Conservation (phyloP, 2,888 invertebrate genomes). For the Sericinus montela region DNA sequence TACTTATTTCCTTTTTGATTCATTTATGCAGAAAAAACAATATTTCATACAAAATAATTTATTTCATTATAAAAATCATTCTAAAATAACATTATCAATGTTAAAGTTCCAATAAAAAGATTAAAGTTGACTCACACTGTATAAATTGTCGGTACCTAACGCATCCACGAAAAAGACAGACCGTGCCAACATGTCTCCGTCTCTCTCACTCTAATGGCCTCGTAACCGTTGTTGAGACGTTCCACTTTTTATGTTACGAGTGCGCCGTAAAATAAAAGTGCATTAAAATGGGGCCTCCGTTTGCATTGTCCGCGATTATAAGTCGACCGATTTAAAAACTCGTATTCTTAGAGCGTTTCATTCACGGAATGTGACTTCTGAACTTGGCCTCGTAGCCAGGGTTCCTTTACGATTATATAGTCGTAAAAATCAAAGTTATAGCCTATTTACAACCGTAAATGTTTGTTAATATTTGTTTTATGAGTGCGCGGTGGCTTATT, state of each 20-base stretch:
- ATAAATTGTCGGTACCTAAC: conserved; percentile 2
- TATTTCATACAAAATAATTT: not conserved
- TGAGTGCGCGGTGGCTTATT: conserved; percentile 73
- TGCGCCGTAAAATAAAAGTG: conserved; percentile 76
- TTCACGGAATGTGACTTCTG: conserved; percentile 33
- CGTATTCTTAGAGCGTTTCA: conserved; percentile 20
- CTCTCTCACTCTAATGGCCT: conserved; percentile 45
- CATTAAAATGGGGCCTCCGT: conserved; percentile 70
- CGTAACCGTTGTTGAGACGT: conserved; percentile 73
- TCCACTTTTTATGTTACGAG: conserved; percentile 75
- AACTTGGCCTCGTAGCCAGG: conserved; percentile 55
- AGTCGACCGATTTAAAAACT: conserved; percentile 47
- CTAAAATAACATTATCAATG: too few species aligned
- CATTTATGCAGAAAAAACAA: too few species aligned
- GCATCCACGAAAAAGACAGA: conserved; percentile 33
- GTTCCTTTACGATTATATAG: conserved; percentile 81
- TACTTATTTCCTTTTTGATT: too few species aligned
- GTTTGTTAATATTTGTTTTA: conserved; percentile 79
- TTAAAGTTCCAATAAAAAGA: too few species aligned
- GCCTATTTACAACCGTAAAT: conserved; percentile 77
- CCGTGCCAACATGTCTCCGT: conserved; percentile 28
- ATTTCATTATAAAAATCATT: not conserved
- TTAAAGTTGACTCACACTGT: conserved; percentile 2
- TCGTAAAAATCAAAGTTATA: conserved; percentile 81
- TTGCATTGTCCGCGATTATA: conserved; percentile 72